Conservation (phyloP, 2,888 invertebrate genomes). For the Heliothis peltigera region DNA sequence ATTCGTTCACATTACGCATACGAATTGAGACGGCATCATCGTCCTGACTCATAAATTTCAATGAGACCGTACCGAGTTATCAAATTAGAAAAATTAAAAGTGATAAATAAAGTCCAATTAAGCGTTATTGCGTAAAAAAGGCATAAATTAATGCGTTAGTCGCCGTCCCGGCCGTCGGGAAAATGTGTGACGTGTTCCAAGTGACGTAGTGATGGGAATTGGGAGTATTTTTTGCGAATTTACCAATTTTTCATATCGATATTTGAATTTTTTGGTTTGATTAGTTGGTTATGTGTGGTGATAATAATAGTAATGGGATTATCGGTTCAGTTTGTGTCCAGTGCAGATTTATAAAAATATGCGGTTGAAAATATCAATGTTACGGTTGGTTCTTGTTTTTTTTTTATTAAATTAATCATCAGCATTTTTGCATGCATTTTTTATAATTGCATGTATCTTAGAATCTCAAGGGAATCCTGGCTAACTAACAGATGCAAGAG, state of each 20-base stretch:
- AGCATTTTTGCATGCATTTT: too few species aligned
- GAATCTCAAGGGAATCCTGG: too few species aligned
- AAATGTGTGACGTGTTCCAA: conserved; percentile 65
- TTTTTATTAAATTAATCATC: too few species aligned
- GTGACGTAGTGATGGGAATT: conserved; percentile 70
- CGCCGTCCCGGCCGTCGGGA: conserved; percentile 61
- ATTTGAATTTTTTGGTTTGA: neutral
- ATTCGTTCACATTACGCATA: conserved; percentile 84
- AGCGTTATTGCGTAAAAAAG: conserved; percentile 89
- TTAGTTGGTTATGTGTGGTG: neutral
- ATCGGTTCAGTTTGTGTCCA: neutral
- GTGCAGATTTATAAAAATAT: too few species aligned
- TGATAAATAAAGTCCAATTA: conserved; percentile 89
- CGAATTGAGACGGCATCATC: conserved; percentile 82
- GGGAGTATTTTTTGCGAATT: conserved; percentile 31
- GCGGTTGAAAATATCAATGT: too few species aligned
- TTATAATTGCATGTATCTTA: too few species aligned
- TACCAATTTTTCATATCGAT: neutral
- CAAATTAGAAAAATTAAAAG: conserved; percentile 90
- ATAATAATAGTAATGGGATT: neutral
- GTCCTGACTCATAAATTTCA: conserved; percentile 82
- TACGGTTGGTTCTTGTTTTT: too few species aligned
- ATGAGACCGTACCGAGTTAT: conserved; percentile 82
- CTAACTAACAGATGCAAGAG: too few species aligned
- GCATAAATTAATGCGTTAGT: conserved; percentile 87